Conservation (phyloP, 2,113 vertebrate species). For the Pedetes capensis region DNA sequence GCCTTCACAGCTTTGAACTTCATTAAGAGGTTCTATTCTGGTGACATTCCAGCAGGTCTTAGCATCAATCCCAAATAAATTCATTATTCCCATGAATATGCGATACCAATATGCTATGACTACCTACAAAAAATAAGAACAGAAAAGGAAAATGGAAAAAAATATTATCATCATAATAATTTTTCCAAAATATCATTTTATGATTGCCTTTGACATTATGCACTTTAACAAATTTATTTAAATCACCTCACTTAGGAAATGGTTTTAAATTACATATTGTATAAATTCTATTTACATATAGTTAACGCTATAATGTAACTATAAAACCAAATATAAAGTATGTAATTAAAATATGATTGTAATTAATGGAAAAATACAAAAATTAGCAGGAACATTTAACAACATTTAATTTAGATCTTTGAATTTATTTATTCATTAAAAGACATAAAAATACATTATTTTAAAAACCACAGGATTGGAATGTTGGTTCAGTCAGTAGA, state of each 20-base stretch:
- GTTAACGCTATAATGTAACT: neutral
- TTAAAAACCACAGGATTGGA: no score
- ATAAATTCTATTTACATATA: neutral
- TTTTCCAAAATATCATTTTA: neutral
- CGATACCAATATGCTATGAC: constrained; percentile 94
- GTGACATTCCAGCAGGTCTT: constrained; percentile 98
- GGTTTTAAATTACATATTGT: neutral
- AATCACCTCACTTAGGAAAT: neutral
- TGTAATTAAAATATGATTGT: constrained; percentile 10
- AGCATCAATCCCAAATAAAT: constrained; percentile 87
- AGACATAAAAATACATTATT: neutral
- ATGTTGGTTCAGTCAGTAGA: no score
- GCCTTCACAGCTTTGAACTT: constrained; percentile 99
- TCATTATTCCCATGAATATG: constrained; percentile 84
- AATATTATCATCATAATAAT: neutral
- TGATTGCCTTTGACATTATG: neutral
- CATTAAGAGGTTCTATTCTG: constrained; percentile 90
- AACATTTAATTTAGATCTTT: neutral
- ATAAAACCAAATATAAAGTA: neutral
- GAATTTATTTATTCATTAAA: neutral
- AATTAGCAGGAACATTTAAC: neutral
- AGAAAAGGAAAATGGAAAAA: neutral
- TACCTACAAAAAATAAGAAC: constrained; percentile 86
- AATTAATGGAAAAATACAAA: constrained; percentile 17
- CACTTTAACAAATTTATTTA: constrained; percentile 23